Conservation (phyloP, 2,888 invertebrate genomes). For the Brachyopa scutellaris region DNA sequence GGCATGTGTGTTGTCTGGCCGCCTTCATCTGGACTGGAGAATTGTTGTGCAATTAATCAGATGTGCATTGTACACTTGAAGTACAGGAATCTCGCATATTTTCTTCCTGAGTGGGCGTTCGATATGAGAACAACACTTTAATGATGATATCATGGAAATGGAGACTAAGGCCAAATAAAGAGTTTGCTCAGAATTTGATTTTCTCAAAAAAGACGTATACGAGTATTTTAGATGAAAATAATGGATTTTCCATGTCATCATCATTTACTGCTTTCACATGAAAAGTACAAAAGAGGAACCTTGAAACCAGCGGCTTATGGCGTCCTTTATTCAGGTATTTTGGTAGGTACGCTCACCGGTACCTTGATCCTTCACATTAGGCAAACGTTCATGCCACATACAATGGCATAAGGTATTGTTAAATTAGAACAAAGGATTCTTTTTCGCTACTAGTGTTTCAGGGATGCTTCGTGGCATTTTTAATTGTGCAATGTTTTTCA, state of each 20-base stretch:
- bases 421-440: slow-evolving; percentile 14
- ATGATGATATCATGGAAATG: slow-evolving; percentile 49
- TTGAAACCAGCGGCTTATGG: slow-evolving; percentile 9
- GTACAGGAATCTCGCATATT: slow-evolving; percentile 53
- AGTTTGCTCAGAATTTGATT: slow-evolving; percentile 13
- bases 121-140: slow-evolving; percentile 34
- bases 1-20: slow-evolving; percentile 29
- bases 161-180: neutral
- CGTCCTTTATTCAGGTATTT: slow-evolving; percentile 7
- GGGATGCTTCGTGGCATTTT: slow-evolving; percentile 21
- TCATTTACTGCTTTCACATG: neutral
- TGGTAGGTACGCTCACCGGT: slow-evolving; percentile 7
- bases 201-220: slow-evolving; percentile 1
- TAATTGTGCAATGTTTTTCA: slow-evolving; percentile 38
- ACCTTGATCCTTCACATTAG: slow-evolving; percentile 31
- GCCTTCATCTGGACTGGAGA: slow-evolving; percentile 39
- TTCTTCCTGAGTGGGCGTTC: slow-evolving; percentile 62
- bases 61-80: slow-evolving; percentile 66
- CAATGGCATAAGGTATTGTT: slow-evolving; percentile 23
- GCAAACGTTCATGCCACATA: neutral
- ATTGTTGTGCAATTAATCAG: slow-evolving; percentile 69
- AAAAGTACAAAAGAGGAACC: slow-evolving; percentile 5
- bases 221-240: too few species aligned
- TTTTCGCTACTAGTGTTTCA: slow-evolving; percentile 8
- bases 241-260: slow-evolving; percentile 29